Evolutionary conservation across 2,797 vertebrate species (phyloP), one percentile per base, ranked within the genome.

Genomic region (Hippocampus kuda): DNA sequence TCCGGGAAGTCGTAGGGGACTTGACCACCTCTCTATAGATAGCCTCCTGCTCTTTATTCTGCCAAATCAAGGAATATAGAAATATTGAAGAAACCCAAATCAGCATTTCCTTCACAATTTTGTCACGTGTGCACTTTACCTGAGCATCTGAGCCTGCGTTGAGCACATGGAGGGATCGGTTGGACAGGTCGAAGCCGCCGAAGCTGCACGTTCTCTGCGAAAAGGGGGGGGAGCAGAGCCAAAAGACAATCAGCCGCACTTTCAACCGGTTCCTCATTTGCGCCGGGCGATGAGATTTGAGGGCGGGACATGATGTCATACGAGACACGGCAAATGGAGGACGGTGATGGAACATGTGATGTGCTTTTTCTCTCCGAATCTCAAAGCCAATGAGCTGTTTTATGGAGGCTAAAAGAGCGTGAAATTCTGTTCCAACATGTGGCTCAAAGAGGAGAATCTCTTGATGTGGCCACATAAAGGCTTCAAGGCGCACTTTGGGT

Each of bases 181-280:
- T 98, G 63, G 94, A 93, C 89, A 99, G 84, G 90, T 99, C 96
- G 69, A 99, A 99, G 68, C 97, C 97, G 82, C 97, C 97, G 54
- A 99, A 99, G 84, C 97, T 99, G 86, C 96, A 98, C 6, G 96
- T 98, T 88, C 96, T 96, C 96, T 99, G 92, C 27, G 82, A 75
- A 83, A n/a, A 38, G 34, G 38, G 38, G n/a, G 49, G 73, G 30
- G 34, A 46, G 72, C 65, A 69, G 11, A 70, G 75, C 20, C 71
- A 82, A 80, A 78, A 81, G 65, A 84, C 76, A 85, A 76, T 83
- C 41, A 80, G 68, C 70, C 73, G 70, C 0, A 8, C 64, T 72
- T 66, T 16, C 11, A 44, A 46, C 30, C 60, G 77, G 20, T 69
- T 67, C 38, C 51, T 68, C 51, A 30, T 72, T 75, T 74, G 73